Evolutionary conservation across 2,888 invertebrate species (phyloP).

Genomic region (Lasioglossum lativentre): DNA sequence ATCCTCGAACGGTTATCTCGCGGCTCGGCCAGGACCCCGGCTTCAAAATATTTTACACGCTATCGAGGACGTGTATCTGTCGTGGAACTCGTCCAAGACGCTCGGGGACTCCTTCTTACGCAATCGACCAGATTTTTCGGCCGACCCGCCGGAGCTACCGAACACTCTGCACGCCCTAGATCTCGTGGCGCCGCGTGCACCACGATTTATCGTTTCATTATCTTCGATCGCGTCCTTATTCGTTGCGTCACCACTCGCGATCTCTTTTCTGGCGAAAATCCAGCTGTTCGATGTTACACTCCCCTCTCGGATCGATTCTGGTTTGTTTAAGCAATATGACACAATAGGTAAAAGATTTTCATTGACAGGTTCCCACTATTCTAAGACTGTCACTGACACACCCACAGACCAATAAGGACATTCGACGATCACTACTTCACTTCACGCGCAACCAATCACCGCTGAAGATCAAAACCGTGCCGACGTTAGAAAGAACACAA

Average conservation of each 20-base stretch:
- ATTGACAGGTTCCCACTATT: neutral
- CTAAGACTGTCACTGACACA: neutral
- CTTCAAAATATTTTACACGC: constrained; percentile 47
- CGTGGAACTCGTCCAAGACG: constrained; percentile 14
- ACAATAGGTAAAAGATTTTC: neutral
- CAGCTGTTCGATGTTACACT: neutral
- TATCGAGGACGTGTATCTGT: constrained; percentile 33
- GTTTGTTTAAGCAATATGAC: neutral
- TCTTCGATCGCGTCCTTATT: constrained; percentile 34
- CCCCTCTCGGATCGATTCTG: neutral
- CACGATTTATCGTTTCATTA: constrained; percentile 44
- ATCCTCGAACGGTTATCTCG: constrained; percentile 32
- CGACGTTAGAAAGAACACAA: neutral
- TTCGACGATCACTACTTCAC: neutral
- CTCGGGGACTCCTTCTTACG: constrained; percentile 24
- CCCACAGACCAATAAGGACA: neutral
- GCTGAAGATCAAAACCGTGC: neutral
- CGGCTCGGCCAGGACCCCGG: neutral
- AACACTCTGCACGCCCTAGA: neutral
- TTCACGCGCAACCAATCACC: neutral
- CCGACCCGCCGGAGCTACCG: constrained; percentile 19
- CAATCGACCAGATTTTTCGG: constrained; percentile 18
- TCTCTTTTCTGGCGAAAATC: neutral
- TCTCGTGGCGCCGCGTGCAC: constrained; percentile 15
- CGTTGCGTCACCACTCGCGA: constrained; percentile 1